These are phyloP conservation scores for Abscondita cerata DNA, from an alignment of 2,888 invertebrate species.

Conservation along the genomic window DNA sequence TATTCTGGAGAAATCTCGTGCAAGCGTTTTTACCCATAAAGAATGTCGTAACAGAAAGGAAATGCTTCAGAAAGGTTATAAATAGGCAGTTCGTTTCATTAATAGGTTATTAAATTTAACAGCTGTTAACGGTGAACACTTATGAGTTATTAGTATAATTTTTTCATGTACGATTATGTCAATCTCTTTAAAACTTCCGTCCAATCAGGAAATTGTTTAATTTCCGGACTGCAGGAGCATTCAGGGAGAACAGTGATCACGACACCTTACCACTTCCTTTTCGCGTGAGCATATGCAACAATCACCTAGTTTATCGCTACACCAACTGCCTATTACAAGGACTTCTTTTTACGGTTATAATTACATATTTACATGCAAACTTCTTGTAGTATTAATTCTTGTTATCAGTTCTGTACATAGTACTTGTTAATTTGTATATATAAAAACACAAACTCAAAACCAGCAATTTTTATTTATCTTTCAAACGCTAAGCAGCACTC, in stretches of 20 bases:
- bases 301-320: conserved; percentile 38
- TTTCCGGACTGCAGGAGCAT: conserved; percentile 52
- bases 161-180: conserved; percentile 42
- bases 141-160: conserved; percentile 14
- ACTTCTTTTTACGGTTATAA: conserved; percentile 33
- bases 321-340: conserved; percentile 34
- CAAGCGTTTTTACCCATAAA: neutral
- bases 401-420: conserved; percentile 18
- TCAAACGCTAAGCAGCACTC: neutral
- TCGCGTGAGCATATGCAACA: conserved; percentile 45
- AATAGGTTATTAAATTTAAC: conserved; percentile 1
- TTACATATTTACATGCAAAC: conserved; percentile 34
- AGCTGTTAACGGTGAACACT: conserved; percentile 12
- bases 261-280: conserved; percentile 42
- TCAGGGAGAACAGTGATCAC: conserved; percentile 37
- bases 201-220: conserved; percentile 55
- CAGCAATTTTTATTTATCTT: neutral
- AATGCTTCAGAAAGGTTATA: neutral
- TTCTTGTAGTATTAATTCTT: conserved; percentile 23
- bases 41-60: neutral
- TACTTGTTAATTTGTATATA: conserved; percentile 7
- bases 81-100: neutral
- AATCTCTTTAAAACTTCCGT: conserved; percentile 50
- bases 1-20: neutral
- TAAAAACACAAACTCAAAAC: conserved; percentile 1